A percentile compares a stretch with the other conserved stretches of the same genome.
These are phyloP conservation scores for Dryomyza anilis DNA, from an alignment of 2,888 invertebrate genomes.

Conservation along the genomic window DNA sequence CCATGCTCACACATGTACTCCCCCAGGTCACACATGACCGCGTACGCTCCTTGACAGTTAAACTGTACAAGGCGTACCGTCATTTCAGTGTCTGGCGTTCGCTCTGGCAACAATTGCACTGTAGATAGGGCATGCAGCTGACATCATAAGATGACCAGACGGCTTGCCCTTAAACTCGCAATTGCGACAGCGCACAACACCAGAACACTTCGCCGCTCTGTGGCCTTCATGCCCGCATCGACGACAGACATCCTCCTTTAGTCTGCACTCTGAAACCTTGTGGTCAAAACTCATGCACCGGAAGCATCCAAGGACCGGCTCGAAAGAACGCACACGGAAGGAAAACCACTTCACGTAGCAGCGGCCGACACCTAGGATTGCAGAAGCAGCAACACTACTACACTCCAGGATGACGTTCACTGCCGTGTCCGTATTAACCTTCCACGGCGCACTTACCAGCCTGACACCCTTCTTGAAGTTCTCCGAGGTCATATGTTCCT, in stretches of 20 bases:
- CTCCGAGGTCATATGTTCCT: background rate
- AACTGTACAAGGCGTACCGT: too few species aligned
- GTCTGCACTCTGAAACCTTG: background rate
- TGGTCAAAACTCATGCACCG: background rate
- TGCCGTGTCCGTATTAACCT: background rate
- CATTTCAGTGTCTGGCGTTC: constrained; percentile 31
- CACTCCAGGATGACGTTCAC: constrained; percentile 22
- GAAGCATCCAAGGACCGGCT: background rate
- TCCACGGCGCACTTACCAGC: constrained; percentile 26
- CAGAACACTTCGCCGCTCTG: background rate
- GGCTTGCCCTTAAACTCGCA: background rate
- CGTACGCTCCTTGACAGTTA: constrained; percentile 4
- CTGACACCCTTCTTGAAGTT: constrained; percentile 15
- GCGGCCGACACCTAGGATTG: background rate
- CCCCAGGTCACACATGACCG: constrained; percentile 1
- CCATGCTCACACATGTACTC: background rate
- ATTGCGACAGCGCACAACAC: background rate
- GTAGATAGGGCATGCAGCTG: constrained; percentile 9
- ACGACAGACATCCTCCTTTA: background rate
- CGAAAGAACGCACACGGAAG: background rate
- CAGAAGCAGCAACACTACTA: background rate
- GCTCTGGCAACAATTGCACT: constrained; percentile 23
- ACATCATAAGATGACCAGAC: background rate
- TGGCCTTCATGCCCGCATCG: background rate
- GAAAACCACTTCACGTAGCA: constrained; percentile 26